phyloP scores from a whole-genome alignment of 2,888 invertebrate species.

The Keiferia lycopersicella region DNA sequence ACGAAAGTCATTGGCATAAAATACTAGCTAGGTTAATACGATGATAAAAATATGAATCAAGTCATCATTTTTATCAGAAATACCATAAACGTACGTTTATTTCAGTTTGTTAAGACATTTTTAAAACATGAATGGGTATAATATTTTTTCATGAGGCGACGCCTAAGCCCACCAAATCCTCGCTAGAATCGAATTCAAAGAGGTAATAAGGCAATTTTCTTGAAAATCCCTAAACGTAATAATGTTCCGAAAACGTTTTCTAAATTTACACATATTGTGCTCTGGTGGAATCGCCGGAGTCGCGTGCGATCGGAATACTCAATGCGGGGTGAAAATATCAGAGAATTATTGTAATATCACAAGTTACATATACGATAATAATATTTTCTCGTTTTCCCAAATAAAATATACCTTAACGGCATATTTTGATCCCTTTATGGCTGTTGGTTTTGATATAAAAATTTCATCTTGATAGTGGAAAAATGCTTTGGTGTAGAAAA shows the following conservation, averaged over 20 bases:
- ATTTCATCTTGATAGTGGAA: neutral
- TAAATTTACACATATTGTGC: constrained; percentile 80
- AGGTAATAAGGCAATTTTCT: constrained; percentile 80
- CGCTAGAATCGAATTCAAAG: constrained; percentile 71
- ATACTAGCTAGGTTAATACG: no score
- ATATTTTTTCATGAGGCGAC: constrained; percentile 42
- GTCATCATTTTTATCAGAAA: no score
- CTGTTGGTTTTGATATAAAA: neutral
- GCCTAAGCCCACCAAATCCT: constrained; percentile 67
- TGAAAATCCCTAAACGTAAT: constrained; percentile 79
- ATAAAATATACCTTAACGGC: constrained; percentile 32
- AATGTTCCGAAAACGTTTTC: constrained; percentile 79
- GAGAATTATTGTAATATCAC: constrained; percentile 54
- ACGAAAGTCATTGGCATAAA: no score
- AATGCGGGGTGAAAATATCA: constrained; percentile 64
- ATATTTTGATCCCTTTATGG: constrained; percentile 25
- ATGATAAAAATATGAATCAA: no score
- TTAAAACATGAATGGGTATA: constrained; percentile 26
- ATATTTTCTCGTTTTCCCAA: constrained; percentile 31
- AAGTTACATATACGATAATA: constrained; percentile 45
- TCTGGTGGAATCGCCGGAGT: constrained; percentile 68
- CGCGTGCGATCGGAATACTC: constrained; percentile 72
- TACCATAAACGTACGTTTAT: constrained; percentile 32
- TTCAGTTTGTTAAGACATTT: constrained; percentile 9
- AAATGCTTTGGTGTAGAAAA: neutral